Base-by-base conservation (phyloP, 2,113 vertebrate species). In the Toxotes chatareus region DNA sequence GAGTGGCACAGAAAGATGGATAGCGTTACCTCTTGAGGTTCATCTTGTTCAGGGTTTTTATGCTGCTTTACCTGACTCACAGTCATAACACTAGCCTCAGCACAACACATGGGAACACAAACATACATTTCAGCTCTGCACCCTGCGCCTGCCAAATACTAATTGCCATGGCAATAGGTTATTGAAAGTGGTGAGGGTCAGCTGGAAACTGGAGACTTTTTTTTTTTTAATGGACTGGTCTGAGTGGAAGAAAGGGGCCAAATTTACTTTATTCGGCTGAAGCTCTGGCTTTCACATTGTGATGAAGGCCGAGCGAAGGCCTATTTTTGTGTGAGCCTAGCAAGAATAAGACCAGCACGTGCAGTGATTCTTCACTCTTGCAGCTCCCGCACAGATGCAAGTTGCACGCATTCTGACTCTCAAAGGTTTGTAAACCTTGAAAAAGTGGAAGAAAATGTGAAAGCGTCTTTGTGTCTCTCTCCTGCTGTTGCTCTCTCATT, bases 161-260 rank as follows among this genome's bases (percentile, higher is more conserved):
- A 90, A 93, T 92, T 89, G 82, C 89, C 80, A 90, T 91, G 86
- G 90, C 85, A 91, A 89, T 88, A 36, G 66, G 47, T 57, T 74
- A 68, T 81, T 80, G 85, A 89, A 84, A 80, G 61, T 72, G 83
- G 40, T 11, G 56, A 73, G 84, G 86, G 85, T 89, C 86, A 88
- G 79, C 64, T 86, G 73, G 56, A 82, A 69, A 84, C 63, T 71
- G 68, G 66, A 79, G 21, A 72, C 23, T 84, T 42, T 59, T 85
- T 90, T 86, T 82, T 82, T 73, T 71, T 67, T 47, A 63, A 78
- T 79, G 53, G 65, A 72, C 64, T 79, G 57, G 57, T 71, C 17
- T 44, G 56, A 83, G 62, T 17, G 32, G 61, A n/a, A 66, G 61
- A 84, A 63, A 59, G 13, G 21, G 62, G 61, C 60, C 51, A 83